phyloP scores from a whole-genome alignment of 2,888 invertebrate species.

The Galerucella pusilla region DNA sequence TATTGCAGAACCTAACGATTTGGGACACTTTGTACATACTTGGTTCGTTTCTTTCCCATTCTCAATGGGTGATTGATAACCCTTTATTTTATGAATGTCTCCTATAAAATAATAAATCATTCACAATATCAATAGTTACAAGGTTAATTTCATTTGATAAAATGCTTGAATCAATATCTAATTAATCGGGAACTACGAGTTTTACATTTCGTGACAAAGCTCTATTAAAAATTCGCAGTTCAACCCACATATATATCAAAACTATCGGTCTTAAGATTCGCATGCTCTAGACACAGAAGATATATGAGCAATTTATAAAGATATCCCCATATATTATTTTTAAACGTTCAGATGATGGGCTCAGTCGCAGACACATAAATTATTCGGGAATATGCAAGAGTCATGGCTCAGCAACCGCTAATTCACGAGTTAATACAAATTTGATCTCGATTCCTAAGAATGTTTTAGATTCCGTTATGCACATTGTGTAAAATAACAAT shows the following conservation, averaged over 20 bases:
- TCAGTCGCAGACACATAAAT: slow-evolving; percentile 58
- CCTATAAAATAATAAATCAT: too few species aligned
- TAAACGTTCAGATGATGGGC: slow-evolving; percentile 56
- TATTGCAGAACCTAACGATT: too few species aligned
- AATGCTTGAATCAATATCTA: not conserved
- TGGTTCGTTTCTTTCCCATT: too few species aligned
- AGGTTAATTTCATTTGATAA: too few species aligned
- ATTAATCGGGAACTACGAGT: not conserved
- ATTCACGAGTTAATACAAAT: slow-evolving; percentile 51
- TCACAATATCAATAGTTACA: too few species aligned
- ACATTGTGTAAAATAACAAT: too few species aligned
- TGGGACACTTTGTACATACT: too few species aligned
- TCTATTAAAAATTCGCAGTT: not conserved
- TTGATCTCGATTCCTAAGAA: not conserved
- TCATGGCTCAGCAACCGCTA: slow-evolving; percentile 48
- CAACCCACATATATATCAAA: slow-evolving; percentile 4
- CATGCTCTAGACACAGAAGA: slow-evolving; percentile 8
- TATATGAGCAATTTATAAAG: slow-evolving; percentile 54
- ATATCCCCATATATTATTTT: slow-evolving; percentile 59
- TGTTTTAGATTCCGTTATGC: too few species aligned
- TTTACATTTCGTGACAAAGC: slow-evolving; percentile 11
- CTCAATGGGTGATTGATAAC: too few species aligned
- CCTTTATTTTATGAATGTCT: too few species aligned
- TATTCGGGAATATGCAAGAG: slow-evolving; percentile 49
- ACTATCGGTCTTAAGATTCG: slow-evolving; percentile 8